A percentile compares a stretch with the other conserved stretches of the same genome.
Conservation (phyloP, 2,113 vertebrate genomes). For the Rynchops niger region DNA sequence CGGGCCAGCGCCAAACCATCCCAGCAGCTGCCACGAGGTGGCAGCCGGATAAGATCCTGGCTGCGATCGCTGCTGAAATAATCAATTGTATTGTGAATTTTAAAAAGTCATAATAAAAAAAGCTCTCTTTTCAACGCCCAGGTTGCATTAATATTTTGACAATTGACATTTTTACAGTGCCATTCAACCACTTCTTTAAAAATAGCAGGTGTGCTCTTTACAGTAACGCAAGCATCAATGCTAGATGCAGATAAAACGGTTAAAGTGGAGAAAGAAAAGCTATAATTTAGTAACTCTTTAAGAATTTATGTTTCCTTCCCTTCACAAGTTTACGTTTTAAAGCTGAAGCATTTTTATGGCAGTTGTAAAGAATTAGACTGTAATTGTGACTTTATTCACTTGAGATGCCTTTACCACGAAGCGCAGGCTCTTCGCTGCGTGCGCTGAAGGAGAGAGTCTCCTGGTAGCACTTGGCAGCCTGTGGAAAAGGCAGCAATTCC, state of each 20-base stretch:
- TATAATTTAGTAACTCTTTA: slow-evolving; percentile 27
- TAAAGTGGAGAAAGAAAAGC: neutral
- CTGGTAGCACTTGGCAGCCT: neutral
- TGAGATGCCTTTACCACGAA: neutral
- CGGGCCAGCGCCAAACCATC: neutral
- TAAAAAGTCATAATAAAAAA: neutral
- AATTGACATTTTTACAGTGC: slow-evolving; percentile 43
- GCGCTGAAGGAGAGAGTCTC: neutral
- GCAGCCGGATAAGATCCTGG: slow-evolving; percentile 61
- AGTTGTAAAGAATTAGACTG: slow-evolving; percentile 13
- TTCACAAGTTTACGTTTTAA: neutral
- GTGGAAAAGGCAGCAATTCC: neutral
- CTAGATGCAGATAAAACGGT: neutral
- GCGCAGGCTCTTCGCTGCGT: neutral
- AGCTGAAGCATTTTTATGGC: slow-evolving; percentile 16
- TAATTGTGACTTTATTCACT: neutral
- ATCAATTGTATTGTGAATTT: neutral
- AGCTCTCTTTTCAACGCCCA: neutral
- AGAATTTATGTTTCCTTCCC: slow-evolving; percentile 7
- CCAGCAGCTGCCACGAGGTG: slow-evolving; percentile 74
- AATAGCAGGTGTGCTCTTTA: neutral
- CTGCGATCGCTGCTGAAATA: neutral
- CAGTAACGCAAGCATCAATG: neutral
- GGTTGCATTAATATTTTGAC: slow-evolving; percentile 37
- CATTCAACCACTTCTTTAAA: slow-evolving; percentile 3